Evolutionary conservation across 2,888 invertebrate genomes (phyloP).

Genomic region (Molorchus minor): DNA sequence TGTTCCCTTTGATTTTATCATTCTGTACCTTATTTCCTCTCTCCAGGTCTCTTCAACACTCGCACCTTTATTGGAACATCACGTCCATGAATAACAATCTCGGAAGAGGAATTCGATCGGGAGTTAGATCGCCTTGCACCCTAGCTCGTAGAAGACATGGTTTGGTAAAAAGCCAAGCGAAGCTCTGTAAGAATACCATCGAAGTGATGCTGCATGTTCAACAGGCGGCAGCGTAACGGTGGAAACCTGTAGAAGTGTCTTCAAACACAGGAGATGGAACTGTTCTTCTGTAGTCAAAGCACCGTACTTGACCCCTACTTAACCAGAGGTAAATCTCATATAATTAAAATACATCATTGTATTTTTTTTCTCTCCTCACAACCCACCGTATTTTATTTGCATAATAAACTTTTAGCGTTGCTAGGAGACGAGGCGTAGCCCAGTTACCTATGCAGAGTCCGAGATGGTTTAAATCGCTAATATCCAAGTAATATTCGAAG

Average conservation of each 20-base stretch:
- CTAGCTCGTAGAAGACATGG: slow-evolving; percentile 59
- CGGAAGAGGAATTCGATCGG: slow-evolving; percentile 56
- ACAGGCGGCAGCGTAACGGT: slow-evolving; percentile 76
- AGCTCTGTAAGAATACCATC: slow-evolving; percentile 72
- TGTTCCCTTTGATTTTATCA: too few species aligned
- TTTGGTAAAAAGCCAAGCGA: slow-evolving; percentile 71
- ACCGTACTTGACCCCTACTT: slow-evolving; percentile 81
- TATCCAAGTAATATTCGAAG: too few species aligned
- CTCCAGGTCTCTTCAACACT: slow-evolving; percentile 59
- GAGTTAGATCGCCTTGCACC: slow-evolving; percentile 57
- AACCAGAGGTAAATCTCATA: slow-evolving; percentile 70
- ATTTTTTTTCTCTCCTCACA: too few species aligned
- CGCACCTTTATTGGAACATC: slow-evolving; percentile 58
- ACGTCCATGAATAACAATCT: slow-evolving; percentile 51
- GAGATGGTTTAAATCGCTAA: too few species aligned
- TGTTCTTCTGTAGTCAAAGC: slow-evolving; percentile 79
- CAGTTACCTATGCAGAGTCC: too few species aligned
- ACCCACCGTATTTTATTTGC: too few species aligned
- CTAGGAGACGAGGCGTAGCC: too few species aligned
- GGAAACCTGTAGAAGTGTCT: slow-evolving; percentile 75
- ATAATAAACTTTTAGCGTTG: too few species aligned
- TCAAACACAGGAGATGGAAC: slow-evolving; percentile 82
- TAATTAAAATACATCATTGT: background rate
- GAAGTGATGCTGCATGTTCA: slow-evolving; percentile 80
- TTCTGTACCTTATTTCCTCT: background rate